A percentile compares a stretch with the other conserved stretches of the same genome.
These are phyloP conservation scores for Gortyna flavago DNA, from an alignment of 2,888 invertebrate species.

Conservation along the genomic window DNA sequence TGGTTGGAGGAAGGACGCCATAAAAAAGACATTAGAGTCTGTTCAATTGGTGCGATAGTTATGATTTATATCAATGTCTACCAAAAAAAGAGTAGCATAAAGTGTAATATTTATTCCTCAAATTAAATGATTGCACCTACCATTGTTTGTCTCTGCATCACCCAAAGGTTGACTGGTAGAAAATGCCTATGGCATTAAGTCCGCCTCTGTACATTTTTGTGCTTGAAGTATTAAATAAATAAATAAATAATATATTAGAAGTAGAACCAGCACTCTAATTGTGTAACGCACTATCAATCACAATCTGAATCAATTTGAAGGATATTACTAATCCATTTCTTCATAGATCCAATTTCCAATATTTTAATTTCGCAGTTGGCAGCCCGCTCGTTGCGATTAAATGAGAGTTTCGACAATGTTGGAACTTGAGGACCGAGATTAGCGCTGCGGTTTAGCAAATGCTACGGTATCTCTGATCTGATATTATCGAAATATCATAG, in stretches of 20 bases:
- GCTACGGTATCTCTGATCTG: no score
- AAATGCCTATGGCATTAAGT: no score
- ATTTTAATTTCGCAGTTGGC: constrained; percentile 37
- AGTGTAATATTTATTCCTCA: no score
- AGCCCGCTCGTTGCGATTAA: constrained; percentile 25
- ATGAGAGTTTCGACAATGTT: constrained; percentile 21
- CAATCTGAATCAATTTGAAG: no score
- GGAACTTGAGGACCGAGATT: constrained; percentile 7
- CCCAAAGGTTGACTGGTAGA: no score
- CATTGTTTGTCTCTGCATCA: no score
- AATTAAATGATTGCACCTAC: no score
- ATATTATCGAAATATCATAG: background rate
- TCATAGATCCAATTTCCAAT: background rate
- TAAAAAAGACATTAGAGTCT: constrained; percentile 7
- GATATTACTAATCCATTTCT: no score
- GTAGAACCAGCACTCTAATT: background rate
- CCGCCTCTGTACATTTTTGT: no score
- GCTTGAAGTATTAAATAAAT: no score
- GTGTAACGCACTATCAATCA: no score
- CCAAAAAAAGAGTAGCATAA: background rate
- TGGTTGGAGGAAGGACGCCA: background rate
- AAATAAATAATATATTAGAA: no score
- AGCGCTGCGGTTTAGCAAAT: background rate
- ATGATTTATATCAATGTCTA: background rate
- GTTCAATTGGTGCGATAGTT: background rate